Conservation (phyloP, 2,113 vertebrate species). For the Upupa epops region DNA sequence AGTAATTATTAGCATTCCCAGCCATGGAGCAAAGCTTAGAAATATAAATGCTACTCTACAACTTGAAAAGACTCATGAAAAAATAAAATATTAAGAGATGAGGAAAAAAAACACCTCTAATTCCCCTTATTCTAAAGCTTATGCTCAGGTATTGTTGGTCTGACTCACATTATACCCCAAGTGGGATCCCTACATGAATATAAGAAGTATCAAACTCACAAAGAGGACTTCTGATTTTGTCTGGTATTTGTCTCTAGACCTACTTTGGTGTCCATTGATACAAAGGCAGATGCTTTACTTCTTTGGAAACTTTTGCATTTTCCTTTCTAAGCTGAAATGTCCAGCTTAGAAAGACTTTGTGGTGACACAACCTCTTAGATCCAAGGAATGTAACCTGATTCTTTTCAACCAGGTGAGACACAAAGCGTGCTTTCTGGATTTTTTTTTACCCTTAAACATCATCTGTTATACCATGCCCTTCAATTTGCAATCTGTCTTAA, state of each 20-base stretch:
- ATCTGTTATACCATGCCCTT: neutral
- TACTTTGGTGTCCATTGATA: neutral
- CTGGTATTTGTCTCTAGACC: neutral
- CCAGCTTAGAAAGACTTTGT: neutral
- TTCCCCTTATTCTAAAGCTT: neutral
- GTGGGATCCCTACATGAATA: neutral
- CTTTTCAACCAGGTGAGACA: neutral
- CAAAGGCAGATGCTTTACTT: neutral
- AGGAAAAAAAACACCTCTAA: no score
- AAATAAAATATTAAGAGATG: neutral
- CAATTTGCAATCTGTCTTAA: neutral
- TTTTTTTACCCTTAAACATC: neutral
- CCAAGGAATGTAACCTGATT: neutral
- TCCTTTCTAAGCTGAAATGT: neutral
- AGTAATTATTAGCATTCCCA: constrained; percentile 8
- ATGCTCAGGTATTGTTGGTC: neutral
- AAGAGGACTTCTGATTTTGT: neutral
- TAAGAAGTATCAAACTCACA: neutral
- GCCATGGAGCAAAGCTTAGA: neutral
- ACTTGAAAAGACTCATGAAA: constrained; percentile 3
- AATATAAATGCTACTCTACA: neutral
- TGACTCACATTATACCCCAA: neutral
- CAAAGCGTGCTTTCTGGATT: neutral
- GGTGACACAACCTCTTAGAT: neutral
- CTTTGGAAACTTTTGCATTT: neutral